Percentiles rank a stretch among this genome's conserved stretches.
phyloP scores from a whole-genome alignment of 2,113 vertebrate species.

The Athene cunicularia region DNA sequence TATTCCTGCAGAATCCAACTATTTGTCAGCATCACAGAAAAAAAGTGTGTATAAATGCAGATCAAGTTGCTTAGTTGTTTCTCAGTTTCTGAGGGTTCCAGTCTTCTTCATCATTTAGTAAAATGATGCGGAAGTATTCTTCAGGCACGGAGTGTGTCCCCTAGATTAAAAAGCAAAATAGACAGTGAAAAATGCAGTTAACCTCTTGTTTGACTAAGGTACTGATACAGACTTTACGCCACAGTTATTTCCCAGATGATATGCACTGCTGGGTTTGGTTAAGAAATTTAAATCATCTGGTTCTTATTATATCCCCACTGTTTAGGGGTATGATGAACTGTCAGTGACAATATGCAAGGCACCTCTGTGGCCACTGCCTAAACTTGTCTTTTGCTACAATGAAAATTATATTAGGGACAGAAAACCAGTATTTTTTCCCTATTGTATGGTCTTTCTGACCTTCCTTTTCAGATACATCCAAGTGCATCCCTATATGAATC shows the following conservation, averaged over 20 bases:
- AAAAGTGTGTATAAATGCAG: neutral
- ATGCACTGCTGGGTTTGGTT: constrained; percentile 44
- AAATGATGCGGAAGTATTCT: neutral
- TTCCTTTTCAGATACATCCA: neutral
- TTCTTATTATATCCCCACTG: constrained; percentile 65
- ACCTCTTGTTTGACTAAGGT: constrained; percentile 14
- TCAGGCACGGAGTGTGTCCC: neutral
- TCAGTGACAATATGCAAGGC: constrained; percentile 53
- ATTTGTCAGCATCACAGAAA: neutral
- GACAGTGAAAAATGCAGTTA: constrained; percentile 41
- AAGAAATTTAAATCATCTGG: constrained; percentile 69
- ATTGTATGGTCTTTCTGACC: neutral
- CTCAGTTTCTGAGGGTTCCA: neutral
- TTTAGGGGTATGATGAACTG: constrained; percentile 62
- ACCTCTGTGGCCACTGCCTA: constrained; percentile 36
- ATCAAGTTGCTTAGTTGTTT: neutral
- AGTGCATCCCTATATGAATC: neutral
- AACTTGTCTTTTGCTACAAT: constrained; percentile 64
- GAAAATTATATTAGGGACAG: constrained; percentile 10
- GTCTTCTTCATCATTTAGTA: neutral
- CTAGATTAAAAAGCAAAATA: constrained; percentile 11
- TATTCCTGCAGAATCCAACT: neutral
- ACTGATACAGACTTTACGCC: neutral
- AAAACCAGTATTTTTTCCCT: neutral
- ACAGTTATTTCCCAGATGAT: constrained; percentile 43